Conservation (phyloP, 2,113 vertebrate genomes). For the Ptyas mucosa region DNA sequence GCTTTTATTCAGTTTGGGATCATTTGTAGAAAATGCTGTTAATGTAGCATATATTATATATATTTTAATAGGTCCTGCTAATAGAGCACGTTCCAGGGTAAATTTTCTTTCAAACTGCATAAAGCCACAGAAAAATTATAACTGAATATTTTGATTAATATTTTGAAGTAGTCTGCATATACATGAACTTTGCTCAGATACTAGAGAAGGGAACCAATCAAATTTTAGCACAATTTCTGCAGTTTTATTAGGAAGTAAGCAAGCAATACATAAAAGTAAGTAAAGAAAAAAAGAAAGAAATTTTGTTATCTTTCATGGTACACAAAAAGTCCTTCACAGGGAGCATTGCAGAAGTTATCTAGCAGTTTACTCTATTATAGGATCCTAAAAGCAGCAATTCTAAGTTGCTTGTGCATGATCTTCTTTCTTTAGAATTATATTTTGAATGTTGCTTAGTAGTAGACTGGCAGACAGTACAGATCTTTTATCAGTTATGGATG, state of each 20-base stretch:
- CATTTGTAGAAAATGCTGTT: not conserved
- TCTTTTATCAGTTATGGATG: not conserved
- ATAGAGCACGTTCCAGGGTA: not conserved
- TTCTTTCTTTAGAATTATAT: not conserved
- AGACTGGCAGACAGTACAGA: not conserved
- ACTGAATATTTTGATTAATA: not conserved
- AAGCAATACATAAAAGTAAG: not conserved
- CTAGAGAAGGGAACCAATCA: not conserved
- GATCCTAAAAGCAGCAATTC: not conserved
- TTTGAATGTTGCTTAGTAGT: not conserved
- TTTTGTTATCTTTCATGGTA: not conserved
- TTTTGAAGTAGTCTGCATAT: not conserved
- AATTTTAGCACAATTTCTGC: not conserved
- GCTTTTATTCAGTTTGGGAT: not conserved
- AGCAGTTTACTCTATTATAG: not conserved
- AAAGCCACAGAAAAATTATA: not conserved
- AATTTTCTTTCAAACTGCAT: not conserved
- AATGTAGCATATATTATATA: not conserved
- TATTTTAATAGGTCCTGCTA: not conserved
- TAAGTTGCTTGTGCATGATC: not conserved
- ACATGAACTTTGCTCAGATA: not conserved
- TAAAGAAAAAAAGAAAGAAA: not conserved
- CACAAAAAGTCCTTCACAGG: too few species aligned
- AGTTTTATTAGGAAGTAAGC: not conserved
- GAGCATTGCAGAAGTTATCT: not conserved